A percentile compares a stretch with the other conserved stretches of the same genome.
phyloP scores from a whole-genome alignment of 2,797 vertebrate species.

The Pseudochaenichthys georgianus region DNA sequence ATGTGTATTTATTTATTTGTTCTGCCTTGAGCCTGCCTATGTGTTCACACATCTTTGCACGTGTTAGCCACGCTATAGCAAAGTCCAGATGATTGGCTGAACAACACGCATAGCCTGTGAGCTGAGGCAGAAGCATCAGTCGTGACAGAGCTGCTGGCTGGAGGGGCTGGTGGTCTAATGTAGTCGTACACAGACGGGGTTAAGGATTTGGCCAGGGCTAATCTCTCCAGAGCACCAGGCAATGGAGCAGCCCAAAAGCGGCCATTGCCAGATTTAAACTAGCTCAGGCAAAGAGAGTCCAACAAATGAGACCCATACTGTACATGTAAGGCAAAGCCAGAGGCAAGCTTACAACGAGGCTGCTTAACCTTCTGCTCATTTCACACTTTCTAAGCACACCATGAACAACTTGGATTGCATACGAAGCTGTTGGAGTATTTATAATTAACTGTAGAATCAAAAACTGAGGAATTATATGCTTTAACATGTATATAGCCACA shows the following conservation, averaged over 20 bases:
- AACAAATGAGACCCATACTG: constrained; percentile 37
- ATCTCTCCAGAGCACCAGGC: constrained; percentile 41
- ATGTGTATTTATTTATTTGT: neutral
- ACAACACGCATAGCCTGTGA: constrained; percentile 44
- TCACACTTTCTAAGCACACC: constrained; percentile 41
- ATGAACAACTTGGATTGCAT: constrained; percentile 7
- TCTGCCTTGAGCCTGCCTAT: constrained; percentile 25
- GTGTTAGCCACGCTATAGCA: constrained; percentile 42
- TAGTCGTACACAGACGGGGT: constrained; percentile 36
- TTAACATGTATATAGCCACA: neutral
- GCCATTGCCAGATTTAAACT: constrained; percentile 35
- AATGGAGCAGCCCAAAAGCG: constrained; percentile 24
- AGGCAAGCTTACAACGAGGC: constrained; percentile 22
- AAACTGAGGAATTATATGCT: no score
- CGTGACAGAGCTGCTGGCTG: constrained; percentile 64
- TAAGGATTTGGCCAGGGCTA: constrained; percentile 54
- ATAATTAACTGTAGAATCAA: neutral
- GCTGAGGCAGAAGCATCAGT: constrained; percentile 60
- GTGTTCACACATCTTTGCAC: constrained; percentile 33
- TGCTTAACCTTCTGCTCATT: constrained; percentile 40
- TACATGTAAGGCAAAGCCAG: constrained; percentile 31
- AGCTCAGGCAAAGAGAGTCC: constrained; percentile 17
- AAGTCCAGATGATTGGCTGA: constrained; percentile 47
- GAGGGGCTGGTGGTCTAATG: constrained; percentile 36
- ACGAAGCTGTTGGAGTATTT: neutral